Evolutionary conservation across 2,113 vertebrate genomes (phyloP).

Genomic region (Scomber scombrus): DNA sequence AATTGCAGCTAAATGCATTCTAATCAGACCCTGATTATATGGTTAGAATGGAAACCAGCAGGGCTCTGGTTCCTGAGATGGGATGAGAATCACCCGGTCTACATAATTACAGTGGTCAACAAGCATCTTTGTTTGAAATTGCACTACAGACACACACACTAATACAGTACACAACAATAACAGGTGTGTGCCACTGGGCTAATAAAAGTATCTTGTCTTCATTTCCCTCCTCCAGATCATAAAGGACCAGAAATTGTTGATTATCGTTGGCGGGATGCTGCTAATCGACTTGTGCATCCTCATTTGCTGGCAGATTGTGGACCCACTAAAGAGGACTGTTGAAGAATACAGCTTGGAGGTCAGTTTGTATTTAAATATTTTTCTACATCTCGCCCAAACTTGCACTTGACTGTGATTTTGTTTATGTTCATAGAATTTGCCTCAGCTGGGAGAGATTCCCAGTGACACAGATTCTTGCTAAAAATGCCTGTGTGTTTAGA

Average conservation of each 20-base stretch:
- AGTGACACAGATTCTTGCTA: slow-evolving; percentile 31
- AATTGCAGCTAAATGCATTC: slow-evolving; percentile 56
- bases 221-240: slow-evolving; percentile 90
- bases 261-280: slow-evolving; percentile 99
- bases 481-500: slow-evolving; percentile 16
- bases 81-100: slow-evolving; percentile 25
- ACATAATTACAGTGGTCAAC: slow-evolving; percentile 52
- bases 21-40: slow-evolving; percentile 55
- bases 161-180: slow-evolving; percentile 21
- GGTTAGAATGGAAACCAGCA: slow-evolving; percentile 40
- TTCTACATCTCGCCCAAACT: neutral
- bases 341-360: slow-evolving; percentile 99
- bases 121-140: slow-evolving; percentile 41
- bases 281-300: slow-evolving; percentile 99
- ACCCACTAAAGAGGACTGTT: slow-evolving; percentile 96
- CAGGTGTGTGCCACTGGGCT: slow-evolving; percentile 38
- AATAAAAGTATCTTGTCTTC: slow-evolving; percentile 37
- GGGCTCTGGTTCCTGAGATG: slow-evolving; percentile 21
- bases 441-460: slow-evolving; percentile 29
- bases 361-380: slow-evolving; percentile 55
- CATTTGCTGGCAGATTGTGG: slow-evolving; percentile 99
- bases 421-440: slow-evolving; percentile 18
- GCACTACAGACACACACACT: slow-evolving; percentile 1
- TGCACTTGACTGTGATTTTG: neutral
- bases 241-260: slow-evolving; percentile 99